Conservation (phyloP, 2,113 vertebrate species). For the Coreoperca whiteheadi region DNA sequence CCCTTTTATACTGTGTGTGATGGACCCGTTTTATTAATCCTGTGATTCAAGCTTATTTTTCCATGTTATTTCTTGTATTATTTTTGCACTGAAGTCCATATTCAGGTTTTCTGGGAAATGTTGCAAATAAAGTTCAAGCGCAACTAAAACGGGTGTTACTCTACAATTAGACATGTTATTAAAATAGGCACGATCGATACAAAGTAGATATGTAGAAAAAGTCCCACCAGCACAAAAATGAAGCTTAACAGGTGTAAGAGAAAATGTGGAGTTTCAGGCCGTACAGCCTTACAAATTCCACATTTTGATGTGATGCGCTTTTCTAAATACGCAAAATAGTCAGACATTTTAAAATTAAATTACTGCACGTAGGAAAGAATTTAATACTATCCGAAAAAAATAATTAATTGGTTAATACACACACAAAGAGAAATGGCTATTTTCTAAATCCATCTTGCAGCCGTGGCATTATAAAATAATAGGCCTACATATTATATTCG, state of each 20-base stretch:
- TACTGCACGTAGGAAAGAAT: background rate
- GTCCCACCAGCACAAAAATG: too few species aligned
- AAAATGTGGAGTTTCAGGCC: background rate
- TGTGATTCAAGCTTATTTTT: background rate
- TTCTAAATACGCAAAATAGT: background rate
- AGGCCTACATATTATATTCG: background rate
- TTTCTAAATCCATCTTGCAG: background rate
- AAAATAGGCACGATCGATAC: background rate
- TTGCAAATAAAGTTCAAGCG: background rate
- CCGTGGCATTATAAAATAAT: background rate
- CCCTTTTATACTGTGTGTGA: background rate
- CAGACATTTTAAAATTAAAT: background rate
- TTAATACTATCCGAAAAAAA: background rate
- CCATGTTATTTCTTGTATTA: background rate
- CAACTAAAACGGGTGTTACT: background rate
- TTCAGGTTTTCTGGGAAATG: background rate
- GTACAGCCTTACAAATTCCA: background rate
- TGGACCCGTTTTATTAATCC: background rate
- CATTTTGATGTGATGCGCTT: background rate
- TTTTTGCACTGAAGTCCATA: background rate
- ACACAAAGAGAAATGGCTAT: background rate
- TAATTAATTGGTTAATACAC: background rate
- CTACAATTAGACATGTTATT: background rate
- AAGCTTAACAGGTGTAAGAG: background rate
- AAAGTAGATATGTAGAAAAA: background rate